Percentiles rank a stretch among this genome's conserved stretches.
Evolutionary conservation across 92 coral and sea anemone genomes (phyloP).

Genomic region (Ricordea florida): DNA sequence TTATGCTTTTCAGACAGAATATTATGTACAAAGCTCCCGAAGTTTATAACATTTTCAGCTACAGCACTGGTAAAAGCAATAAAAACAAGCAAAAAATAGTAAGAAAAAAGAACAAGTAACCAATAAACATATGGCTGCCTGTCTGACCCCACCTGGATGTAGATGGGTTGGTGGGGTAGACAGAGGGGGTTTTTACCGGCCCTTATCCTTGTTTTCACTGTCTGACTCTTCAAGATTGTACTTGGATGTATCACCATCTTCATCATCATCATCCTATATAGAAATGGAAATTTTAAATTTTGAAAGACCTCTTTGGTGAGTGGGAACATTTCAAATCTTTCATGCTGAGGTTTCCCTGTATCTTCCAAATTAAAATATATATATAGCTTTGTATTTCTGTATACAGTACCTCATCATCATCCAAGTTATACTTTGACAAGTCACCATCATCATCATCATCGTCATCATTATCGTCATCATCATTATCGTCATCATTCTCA

Average conservation of each 20-base stretch:
- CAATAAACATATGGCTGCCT: slow-evolving; percentile 1
- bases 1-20: too few species aligned
- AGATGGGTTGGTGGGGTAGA: slow-evolving; percentile 53
- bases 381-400: neutral
- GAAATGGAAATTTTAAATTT: neutral
- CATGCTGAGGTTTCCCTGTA: too few species aligned
- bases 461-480: slow-evolving; percentile 77
- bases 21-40: too few species aligned
- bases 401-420: slow-evolving; percentile 72
- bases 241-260: slow-evolving; percentile 69
- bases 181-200: slow-evolving; percentile 82
- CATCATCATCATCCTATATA: slow-evolving; percentile 58
- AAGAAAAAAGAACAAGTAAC: too few species aligned
- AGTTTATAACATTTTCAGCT: too few species aligned
- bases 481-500: slow-evolving; percentile 33
- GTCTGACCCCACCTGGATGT: slow-evolving; percentile 73
- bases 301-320: neutral
- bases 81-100: too few species aligned
- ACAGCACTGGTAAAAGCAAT: too few species aligned
- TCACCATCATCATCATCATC: slow-evolving; percentile 85
- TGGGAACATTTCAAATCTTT: too few species aligned
- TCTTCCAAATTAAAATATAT: neutral
- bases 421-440: slow-evolving; percentile 91
- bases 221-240: slow-evolving; percentile 74
- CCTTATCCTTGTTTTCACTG: slow-evolving; percentile 84